Percentiles rank a stretch among this genome's conserved stretches.
These are phyloP conservation scores for Drosophila orosa DNA, from an alignment of 1,140 invertebrate genomes.

Conservation along the genomic window DNA sequence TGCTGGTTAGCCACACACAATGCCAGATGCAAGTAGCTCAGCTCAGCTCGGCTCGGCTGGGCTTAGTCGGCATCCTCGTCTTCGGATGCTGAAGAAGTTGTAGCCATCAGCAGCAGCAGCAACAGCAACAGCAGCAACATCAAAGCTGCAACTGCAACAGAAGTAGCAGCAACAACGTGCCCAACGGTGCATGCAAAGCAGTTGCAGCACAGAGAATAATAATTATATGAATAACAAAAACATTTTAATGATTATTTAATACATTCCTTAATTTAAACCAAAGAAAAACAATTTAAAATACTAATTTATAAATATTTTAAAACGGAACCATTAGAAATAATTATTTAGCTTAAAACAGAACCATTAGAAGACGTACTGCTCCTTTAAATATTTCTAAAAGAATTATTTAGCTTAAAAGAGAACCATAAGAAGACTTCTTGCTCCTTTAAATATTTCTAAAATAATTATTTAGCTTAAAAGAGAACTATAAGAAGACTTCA, in stretches of 20 bases:
- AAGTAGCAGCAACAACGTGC: conserved; percentile 47
- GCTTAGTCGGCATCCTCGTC: conserved; percentile 36
- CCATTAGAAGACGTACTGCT: too few relatives aligned
- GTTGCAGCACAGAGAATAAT: conserved; percentile 7
- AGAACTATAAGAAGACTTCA: too few relatives aligned
- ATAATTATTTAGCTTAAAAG: not conserved
- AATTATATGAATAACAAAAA: not conserved
- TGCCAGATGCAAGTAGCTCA: conserved; percentile 38
- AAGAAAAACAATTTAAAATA: not conserved
- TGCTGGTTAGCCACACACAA: conserved; percentile 53
- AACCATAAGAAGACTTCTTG: too few relatives aligned
- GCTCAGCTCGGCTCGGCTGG: conserved; percentile 5
- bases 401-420: too few relatives aligned
- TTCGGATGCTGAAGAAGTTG: conserved; percentile 64
- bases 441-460: too few relatives aligned
- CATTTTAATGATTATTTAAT: not conserved
- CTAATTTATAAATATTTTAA: not conserved
- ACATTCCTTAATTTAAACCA: not conserved
- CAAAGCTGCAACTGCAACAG: conserved; percentile 26
- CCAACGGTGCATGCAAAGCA: conserved; percentile 71
- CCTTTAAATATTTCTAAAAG: too few relatives aligned
- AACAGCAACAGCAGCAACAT: conserved; percentile 25
- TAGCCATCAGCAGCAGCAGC: conserved; percentile 40
- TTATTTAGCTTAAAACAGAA: too few relatives aligned
- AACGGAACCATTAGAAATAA: too few relatives aligned